Evolutionary conservation across 2,888 invertebrate species (phyloP).

Genomic region (Glyphotaelius pellucidus): DNA sequence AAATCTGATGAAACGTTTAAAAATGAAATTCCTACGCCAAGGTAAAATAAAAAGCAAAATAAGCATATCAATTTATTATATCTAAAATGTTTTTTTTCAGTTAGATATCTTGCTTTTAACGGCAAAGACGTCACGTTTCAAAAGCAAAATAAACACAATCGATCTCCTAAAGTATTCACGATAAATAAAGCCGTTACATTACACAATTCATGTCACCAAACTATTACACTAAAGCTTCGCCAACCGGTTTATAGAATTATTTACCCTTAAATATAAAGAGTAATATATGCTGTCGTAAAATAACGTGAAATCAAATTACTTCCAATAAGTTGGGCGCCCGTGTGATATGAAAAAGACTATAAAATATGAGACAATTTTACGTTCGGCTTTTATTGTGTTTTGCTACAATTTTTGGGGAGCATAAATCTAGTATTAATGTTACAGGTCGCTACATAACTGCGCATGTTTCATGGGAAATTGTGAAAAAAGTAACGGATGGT

Average conservation of each 20-base stretch:
- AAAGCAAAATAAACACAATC: not conserved
- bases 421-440: slow-evolving; percentile 51
- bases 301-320: slow-evolving; percentile 59
- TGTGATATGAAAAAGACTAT: slow-evolving; percentile 45
- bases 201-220: slow-evolving; percentile 23
- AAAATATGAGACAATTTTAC: slow-evolving; percentile 56
- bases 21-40: not conserved
- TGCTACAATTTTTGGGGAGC: slow-evolving; percentile 36
- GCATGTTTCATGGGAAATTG: not conserved
- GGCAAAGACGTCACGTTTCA: not conserved
- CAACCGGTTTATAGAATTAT: not conserved
- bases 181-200: slow-evolving; percentile 7
- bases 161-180: not conserved
- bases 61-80: not conserved
- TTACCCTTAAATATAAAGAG: slow-evolving; percentile 28
- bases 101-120: not conserved
- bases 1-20: not conserved
- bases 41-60: not conserved
- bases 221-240: slow-evolving; percentile 24
- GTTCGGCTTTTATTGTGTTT: slow-evolving; percentile 58
- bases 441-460: slow-evolving; percentile 21
- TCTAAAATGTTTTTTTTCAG: not conserved
- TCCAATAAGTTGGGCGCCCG: slow-evolving; percentile 53
- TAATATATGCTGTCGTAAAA: slow-evolving; percentile 38
- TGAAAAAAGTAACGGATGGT: not conserved